Evolutionary conservation across 2,797 vertebrate genomes (phyloP).

Genomic region (Uromys caudimaculatus): DNA sequence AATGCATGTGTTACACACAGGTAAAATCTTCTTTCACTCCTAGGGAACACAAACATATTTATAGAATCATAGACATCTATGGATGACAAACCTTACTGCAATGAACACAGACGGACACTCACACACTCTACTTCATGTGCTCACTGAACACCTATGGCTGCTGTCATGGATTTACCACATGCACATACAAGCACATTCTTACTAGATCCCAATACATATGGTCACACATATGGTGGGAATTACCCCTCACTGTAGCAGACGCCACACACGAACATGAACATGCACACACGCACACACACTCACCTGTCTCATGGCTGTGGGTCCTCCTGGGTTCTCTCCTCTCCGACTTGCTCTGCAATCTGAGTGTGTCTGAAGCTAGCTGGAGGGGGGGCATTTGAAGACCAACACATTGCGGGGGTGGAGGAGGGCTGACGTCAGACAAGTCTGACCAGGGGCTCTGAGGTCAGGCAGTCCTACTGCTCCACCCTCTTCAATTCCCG

Average conservation of each 20-base stretch:
- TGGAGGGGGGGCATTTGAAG: conserved; percentile 78
- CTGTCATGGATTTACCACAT: no score
- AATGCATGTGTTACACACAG: not conserved
- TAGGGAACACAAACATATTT: not conserved
- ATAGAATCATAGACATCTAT: not conserved
- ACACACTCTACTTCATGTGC: not conserved
- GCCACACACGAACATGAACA: not conserved
- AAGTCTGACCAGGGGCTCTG: conserved; percentile 66
- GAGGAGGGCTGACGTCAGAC: conserved; percentile 71
- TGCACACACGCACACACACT: not conserved
- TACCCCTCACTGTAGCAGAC: not conserved
- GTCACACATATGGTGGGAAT: not conserved
- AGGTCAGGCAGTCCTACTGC: conserved; percentile 63
- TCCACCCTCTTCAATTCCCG: conserved; percentile 78
- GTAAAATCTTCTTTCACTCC: not conserved
- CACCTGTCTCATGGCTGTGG: conserved; percentile 64
- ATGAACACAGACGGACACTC: not conserved
- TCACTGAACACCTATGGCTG: not conserved
- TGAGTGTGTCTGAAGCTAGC: not conserved
- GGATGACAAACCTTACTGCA: rapidly evolving
- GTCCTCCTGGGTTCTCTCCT: not conserved
- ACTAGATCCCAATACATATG: not conserved
- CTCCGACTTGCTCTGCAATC: not conserved
- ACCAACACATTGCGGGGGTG: conserved; percentile 38
- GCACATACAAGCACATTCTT: not conserved